These are phyloP conservation scores for Morpho helenor DNA, from an alignment of 2,888 invertebrate genomes.

Conservation along the genomic window DNA sequence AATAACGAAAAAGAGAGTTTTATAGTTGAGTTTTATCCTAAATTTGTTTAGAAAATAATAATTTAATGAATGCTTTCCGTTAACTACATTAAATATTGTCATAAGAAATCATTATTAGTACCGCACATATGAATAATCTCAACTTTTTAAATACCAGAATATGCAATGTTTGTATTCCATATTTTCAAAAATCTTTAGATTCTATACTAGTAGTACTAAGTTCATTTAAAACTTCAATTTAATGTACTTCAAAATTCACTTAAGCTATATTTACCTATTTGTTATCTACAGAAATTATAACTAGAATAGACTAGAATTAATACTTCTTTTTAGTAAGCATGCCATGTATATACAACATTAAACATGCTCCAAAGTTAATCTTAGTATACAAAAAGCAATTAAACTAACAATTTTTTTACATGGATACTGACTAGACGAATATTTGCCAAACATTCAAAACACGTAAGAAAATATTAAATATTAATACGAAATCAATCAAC, in stretches of 20 bases:
- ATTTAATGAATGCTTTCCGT: too few relatives aligned
- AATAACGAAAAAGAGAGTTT: too few relatives aligned
- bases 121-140: too few relatives aligned
- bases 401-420: slow-evolving; percentile 10
- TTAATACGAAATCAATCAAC: slow-evolving; percentile 19
- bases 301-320: slow-evolving; percentile 5
- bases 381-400: slow-evolving; percentile 21
- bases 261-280: slow-evolving; percentile 3
- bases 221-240: neutral
- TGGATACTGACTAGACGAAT: slow-evolving; percentile 28
- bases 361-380: slow-evolving; percentile 34
- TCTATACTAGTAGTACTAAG: too few relatives aligned
- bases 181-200: too few relatives aligned
- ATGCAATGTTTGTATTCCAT: too few relatives aligned
- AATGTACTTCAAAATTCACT: slow-evolving; percentile 3
- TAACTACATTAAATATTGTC: too few relatives aligned
- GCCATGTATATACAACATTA: slow-evolving; percentile 24
- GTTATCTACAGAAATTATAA: slow-evolving; percentile 6
- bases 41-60: too few relatives aligned
- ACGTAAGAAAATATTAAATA: slow-evolving; percentile 40
- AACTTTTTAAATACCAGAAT: too few relatives aligned
- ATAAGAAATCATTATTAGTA: too few relatives aligned
- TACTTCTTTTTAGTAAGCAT: slow-evolving; percentile 20
- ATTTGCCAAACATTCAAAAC: slow-evolving; percentile 54
- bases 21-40: too few relatives aligned